These are phyloP conservation scores for Scomberomorus guttatus DNA, from an alignment of 2,797 vertebrate genomes.

Conservation along the genomic window DNA sequence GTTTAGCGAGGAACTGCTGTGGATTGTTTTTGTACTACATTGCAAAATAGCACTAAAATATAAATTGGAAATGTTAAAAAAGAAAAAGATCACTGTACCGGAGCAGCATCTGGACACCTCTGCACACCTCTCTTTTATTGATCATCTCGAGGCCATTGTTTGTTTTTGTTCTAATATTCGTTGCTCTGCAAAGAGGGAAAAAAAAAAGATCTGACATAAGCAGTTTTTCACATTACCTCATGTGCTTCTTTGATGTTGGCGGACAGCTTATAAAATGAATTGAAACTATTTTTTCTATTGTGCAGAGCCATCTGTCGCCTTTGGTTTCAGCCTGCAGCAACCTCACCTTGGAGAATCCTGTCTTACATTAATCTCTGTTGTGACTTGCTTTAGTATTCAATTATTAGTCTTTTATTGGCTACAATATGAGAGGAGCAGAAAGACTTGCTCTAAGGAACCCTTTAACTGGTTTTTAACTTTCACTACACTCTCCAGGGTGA, in stretches of 20 bases:
- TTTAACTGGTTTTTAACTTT: constrained; percentile 15
- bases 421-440: neutral
- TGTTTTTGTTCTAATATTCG: neutral
- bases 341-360: constrained; percentile 57
- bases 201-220: neutral
- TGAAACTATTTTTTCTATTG: constrained; percentile 31
- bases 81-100: neutral
- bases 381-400: constrained; percentile 61
- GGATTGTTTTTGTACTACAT: constrained; percentile 5
- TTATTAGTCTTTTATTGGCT: constrained; percentile 44
- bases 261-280: constrained; percentile 19
- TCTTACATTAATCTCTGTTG: constrained; percentile 52
- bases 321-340: constrained; percentile 47
- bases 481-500: neutral
- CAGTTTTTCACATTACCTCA: constrained; percentile 22
- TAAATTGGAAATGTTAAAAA: neutral
- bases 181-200: neutral
- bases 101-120: constrained; percentile 1
- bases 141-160: neutral
- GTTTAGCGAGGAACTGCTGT: neutral
- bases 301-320: constrained; percentile 47
- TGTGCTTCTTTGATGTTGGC: constrained; percentile 37
- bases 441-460: constrained; percentile 11
- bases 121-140: neutral
- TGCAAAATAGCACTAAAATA: neutral